phyloP scores from a whole-genome alignment of 2,888 invertebrate species.

The Tetropium fuscum region DNA sequence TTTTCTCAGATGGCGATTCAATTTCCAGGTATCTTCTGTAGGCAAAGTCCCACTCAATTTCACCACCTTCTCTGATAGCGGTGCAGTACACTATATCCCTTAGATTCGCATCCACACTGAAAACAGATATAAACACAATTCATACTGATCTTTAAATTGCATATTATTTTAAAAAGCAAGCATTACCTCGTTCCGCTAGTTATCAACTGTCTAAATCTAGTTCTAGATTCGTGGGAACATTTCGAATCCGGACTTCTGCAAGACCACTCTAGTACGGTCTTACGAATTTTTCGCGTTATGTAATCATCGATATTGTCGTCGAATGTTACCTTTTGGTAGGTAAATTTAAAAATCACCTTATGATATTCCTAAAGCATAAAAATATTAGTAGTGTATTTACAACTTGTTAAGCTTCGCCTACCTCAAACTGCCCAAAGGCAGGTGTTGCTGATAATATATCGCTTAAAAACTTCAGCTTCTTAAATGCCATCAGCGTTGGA shows the following conservation, averaged over 20 bases:
- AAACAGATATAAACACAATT: conserved; percentile 45
- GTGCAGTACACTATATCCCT: conserved; percentile 75
- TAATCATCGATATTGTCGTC: conserved; percentile 67
- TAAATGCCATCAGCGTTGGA: conserved; percentile 72
- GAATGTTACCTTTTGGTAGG: conserved; percentile 69
- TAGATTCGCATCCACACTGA: conserved; percentile 73
- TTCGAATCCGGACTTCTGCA: conserved; percentile 69
- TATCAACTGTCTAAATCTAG: conserved; percentile 69
- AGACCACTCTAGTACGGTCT: conserved; percentile 70
- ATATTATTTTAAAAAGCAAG: background rate
- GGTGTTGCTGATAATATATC: conserved; percentile 71
- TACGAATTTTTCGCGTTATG: conserved; percentile 69
- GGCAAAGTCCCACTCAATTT: conserved; percentile 77
- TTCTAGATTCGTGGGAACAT: conserved; percentile 67
- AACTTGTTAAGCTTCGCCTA: conserved; percentile 50
- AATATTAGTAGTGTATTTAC: background rate
- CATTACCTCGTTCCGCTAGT: conserved; percentile 43
- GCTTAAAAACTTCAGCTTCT: conserved; percentile 71
- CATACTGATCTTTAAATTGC: conserved; percentile 57
- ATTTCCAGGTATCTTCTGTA: conserved; percentile 68
- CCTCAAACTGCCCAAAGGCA: conserved; percentile 72
- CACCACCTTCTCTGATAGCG: conserved; percentile 73
- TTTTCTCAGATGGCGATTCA: conserved; percentile 72
- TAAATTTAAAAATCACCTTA: conserved; percentile 64
- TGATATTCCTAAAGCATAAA: conserved; percentile 64